These are phyloP conservation scores for Squalus acanthias DNA, from an alignment of 2,797 vertebrate species.

Conservation along the genomic window DNA sequence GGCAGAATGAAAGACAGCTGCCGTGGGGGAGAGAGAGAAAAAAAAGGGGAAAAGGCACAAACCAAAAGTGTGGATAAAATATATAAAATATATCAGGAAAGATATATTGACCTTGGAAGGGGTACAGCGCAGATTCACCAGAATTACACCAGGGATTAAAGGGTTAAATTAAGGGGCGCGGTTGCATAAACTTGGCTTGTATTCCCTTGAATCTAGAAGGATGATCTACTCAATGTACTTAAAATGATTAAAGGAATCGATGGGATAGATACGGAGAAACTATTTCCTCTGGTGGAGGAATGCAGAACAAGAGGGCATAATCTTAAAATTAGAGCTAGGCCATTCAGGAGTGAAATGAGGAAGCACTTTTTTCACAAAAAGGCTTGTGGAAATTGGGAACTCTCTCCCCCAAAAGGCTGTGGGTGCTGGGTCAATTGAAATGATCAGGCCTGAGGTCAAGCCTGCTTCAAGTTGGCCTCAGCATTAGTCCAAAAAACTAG, in stretches of 20 bases:
- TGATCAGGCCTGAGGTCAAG: neutral
- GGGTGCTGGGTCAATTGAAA: neutral
- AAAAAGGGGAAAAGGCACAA: too few relatives aligned
- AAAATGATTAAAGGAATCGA: neutral
- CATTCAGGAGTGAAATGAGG: neutral
- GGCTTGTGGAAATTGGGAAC: neutral
- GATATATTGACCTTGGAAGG: neutral
- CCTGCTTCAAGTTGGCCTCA: neutral
- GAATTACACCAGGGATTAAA: neutral
- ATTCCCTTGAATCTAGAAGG: neutral
- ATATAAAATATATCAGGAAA: too few relatives aligned
- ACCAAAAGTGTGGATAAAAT: too few relatives aligned
- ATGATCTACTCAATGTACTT: neutral
- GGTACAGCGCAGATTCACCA: neutral
- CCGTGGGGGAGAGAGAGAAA: too few relatives aligned
- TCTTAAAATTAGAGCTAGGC: neutral
- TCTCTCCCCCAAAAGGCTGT: neutral
- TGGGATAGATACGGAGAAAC: neutral
- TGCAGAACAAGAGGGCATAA: neutral
- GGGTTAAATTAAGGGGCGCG: neutral
- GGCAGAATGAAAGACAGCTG: too few relatives aligned
- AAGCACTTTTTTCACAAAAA: neutral
- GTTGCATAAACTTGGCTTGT: neutral
- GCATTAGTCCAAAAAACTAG: neutral
- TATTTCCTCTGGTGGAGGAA: neutral